Base-by-base conservation (phyloP, 2,888 invertebrate species). In the Agonum fuliginosum region DNA sequence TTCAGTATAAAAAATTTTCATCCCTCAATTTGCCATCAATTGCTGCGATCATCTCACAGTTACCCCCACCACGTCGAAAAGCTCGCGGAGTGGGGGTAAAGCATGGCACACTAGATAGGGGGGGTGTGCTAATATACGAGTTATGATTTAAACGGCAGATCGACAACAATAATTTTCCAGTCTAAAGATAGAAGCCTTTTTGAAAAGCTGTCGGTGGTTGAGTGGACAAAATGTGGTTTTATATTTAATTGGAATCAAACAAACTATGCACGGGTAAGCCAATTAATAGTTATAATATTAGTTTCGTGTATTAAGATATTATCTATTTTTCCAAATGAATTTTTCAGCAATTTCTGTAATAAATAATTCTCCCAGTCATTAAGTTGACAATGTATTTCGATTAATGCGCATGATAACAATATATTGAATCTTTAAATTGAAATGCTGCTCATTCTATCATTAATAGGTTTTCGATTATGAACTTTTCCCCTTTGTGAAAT, bases 101-200 rank as follows among this genome's bases (percentile, higher is more conserved):
- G 70, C 37, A 41, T 34, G 41, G 67, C 43, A 46, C 14, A 24
- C 27, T 14, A 19, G 46, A 58, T 43, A 10, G 37, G 10, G 17
- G 77, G 54, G 77, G 77, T 69, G 77, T 19, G 30, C 74, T 74
- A 70, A 77, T 77, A 77, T 70, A 48, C 24, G 76, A 77, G 77
- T 77, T 77, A 77, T 77, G 77, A 77, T 77, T 77, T 77, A 70
- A 77, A 77, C 70, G 70, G 37, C 51, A 48, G 74, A 51, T 27
- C 30, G 12, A 41, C 70, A 77, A 77, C 77, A 77, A 77, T 77
- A 77, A 77, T 70, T 77, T 77, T 77, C 54, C 77, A 77, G 77
- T 70, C 58, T 24, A 54, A 77, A 70, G 70, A 77, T 24, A n/a
- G 54, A 69, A 27, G 58, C 10, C 70, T 73, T 73, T 73, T 73